Conservation (phyloP, 2,113 vertebrate species). For the Scatophagus argus region DNA sequence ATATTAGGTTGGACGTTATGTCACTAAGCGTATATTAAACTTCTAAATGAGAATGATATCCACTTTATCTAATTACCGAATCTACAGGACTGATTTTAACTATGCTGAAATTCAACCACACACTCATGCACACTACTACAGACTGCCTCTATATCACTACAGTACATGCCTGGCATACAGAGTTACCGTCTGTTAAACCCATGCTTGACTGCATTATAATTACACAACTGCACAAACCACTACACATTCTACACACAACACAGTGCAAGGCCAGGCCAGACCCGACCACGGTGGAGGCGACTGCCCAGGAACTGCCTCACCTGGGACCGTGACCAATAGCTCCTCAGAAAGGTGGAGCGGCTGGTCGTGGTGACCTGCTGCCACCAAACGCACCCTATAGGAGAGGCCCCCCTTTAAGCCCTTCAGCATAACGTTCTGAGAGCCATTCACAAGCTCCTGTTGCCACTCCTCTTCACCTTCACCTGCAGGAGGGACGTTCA, state of each 20-base stretch:
- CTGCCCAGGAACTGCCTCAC: slow-evolving; percentile 86
- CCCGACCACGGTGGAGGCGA: slow-evolving; percentile 46
- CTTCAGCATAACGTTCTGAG: slow-evolving; percentile 92
- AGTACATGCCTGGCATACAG: slow-evolving; percentile 51
- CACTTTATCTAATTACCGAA: slow-evolving; percentile 8
- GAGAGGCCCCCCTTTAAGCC: slow-evolving; percentile 92
- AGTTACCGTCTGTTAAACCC: slow-evolving; percentile 52
- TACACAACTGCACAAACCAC: slow-evolving; percentile 45
- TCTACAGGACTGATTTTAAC: slow-evolving; percentile 34
- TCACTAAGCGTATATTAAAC: slow-evolving; percentile 17
- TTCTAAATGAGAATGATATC: slow-evolving; percentile 47
- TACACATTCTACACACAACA: slow-evolving; percentile 43
- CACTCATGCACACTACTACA: slow-evolving; percentile 62
- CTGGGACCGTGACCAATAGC: slow-evolving; percentile 93
- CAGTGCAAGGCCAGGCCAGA: slow-evolving; percentile 23
- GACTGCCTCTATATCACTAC: slow-evolving; percentile 41
- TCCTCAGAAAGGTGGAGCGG: slow-evolving; percentile 89
- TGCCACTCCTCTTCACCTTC: slow-evolving; percentile 93
- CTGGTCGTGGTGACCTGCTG: slow-evolving; percentile 88
- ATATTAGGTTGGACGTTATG: slow-evolving; percentile 50
- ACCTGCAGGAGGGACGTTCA: slow-evolving; percentile 86
- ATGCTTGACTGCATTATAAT: slow-evolving; percentile 33
- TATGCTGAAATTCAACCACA: slow-evolving; percentile 26
- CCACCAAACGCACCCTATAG: slow-evolving; percentile 94
- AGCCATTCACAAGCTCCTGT: slow-evolving; percentile 94